Evolutionary conservation across 2,113 vertebrate species (phyloP), one percentile per base, ranked within the genome.

Genomic region (Aix galericulata): DNA sequence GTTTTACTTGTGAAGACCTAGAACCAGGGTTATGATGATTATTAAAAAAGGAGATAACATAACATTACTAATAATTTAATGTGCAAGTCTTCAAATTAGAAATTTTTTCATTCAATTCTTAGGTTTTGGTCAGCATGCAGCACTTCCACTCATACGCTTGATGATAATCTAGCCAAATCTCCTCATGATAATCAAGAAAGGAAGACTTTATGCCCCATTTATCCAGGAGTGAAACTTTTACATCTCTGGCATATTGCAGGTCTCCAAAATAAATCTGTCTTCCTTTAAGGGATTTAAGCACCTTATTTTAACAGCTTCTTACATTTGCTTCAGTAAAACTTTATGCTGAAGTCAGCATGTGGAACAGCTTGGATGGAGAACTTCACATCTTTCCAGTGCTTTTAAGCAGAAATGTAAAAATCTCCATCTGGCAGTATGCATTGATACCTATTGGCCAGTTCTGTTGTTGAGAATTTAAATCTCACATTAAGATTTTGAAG

Each of bases 231-330:
- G 17, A 50, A 53, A 52, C 44, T 84, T 86, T 86, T 62, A 53
- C 48, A 64, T 11, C 13, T 13, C 40, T 55, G 14, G 10, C 60
- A 40, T 58, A 56, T 48, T 79, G 15, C 15, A 71, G n/a, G 55
- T 62, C 53, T 94, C 23, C 31, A 91, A 46, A 92, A 69, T 40
- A 90, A 77, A 44, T 90, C 44, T 67, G 72, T 17, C 34, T 52
- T 77, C 62, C 58, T 89, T 87, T 67, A 77, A 95, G 46, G 13
- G 31, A 91, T 90, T 86, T n/a, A 55, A 62, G 38, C 63, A 82
- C 20, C 32, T 89, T 13, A 63, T 93, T 96, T 93, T 89, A 72
- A 77, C 73, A 82, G 67, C 75, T 22, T 91, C 63, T 88, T 91
- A 29, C 46, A 50, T 73, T 76, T 0, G 0, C 31, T n/a, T 94